phyloP scores from a whole-genome alignment of 2,113 vertebrate species.

The Poicephalus gulielmi region DNA sequence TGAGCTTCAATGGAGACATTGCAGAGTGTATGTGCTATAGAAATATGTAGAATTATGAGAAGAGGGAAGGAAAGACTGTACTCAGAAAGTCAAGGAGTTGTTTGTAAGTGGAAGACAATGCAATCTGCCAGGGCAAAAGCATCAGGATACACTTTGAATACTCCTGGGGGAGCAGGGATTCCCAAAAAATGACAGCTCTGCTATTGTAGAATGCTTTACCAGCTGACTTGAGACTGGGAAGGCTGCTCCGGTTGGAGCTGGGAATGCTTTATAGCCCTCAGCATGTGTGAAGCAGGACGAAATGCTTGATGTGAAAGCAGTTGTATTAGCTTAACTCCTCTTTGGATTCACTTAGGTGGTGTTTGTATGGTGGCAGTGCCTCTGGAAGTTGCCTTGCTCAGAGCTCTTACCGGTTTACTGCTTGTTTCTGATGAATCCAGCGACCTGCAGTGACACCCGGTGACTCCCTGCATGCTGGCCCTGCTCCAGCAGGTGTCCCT shows the following conservation, averaged over 20 bases:
- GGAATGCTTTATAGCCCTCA: not conserved
- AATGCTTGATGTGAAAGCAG: not conserved
- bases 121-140: not conserved
- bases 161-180: not conserved
- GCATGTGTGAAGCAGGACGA: not conserved
- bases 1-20: rapidly evolving
- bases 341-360: rapidly evolving
- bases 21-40: not conserved
- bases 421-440: rapidly evolving
- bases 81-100: not conserved
- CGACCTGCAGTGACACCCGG: not conserved
- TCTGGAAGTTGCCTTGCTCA: not conserved
- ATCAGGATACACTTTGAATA: not conserved
- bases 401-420: rapidly evolving
- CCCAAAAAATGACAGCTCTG: not conserved
- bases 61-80: not conserved
- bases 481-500: not conserved
- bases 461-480: not conserved
- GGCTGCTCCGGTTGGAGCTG: not conserved
- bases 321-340: rapidly evolving
- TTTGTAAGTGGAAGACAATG: not conserved
- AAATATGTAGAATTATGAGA: not conserved
- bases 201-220: not conserved
- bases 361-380: not conserved
- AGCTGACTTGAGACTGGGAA: not conserved